Evolutionary conservation across 2,888 invertebrate genomes (phyloP).

Genomic region (Loripinus fragilis): DNA sequence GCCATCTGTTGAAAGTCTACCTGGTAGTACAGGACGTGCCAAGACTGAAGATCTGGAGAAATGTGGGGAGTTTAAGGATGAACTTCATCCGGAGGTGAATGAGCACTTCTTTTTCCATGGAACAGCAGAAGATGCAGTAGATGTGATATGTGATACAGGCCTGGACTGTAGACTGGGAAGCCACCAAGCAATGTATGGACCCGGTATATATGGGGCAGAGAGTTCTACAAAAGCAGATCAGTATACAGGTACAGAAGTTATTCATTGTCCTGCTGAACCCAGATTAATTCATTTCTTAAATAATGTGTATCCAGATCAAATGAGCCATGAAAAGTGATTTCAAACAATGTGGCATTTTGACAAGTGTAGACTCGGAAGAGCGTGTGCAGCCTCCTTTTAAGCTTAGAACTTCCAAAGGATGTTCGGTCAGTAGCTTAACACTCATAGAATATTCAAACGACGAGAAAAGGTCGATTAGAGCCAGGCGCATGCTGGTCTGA

Average conservation of each 20-base stretch:
- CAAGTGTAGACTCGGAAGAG: no score
- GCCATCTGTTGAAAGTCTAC: slow-evolving; percentile 33
- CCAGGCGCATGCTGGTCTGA: no score
- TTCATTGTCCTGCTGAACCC: no score
- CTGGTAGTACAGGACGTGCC: slow-evolving; percentile 20
- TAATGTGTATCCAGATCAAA: no score
- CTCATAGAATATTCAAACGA: no score
- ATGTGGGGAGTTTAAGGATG: slow-evolving; percentile 27
- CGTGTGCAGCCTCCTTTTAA: no score
- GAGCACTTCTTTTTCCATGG: slow-evolving; percentile 75
- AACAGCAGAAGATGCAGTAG: slow-evolving; percentile 57
- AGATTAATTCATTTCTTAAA: no score
- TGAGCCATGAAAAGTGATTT: no score
- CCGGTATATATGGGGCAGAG: slow-evolving; percentile 72
- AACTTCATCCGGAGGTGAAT: slow-evolving; percentile 62
- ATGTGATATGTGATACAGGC: slow-evolving; percentile 63
- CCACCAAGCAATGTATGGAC: slow-evolving; percentile 66
- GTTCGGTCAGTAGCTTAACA: no score
- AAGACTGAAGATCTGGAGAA: slow-evolving; percentile 25
- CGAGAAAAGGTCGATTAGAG: no score
- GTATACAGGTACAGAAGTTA: slow-evolving; percentile 55
- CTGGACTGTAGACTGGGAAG: slow-evolving; percentile 62
- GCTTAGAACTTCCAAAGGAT: no score
- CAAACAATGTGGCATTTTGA: no score
- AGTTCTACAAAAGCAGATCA: slow-evolving; percentile 75